A percentile compares a stretch with the other conserved stretches of the same genome.
Evolutionary conservation across 2,888 invertebrate genomes (phyloP).

Genomic region (Deroplatys truncata): DNA sequence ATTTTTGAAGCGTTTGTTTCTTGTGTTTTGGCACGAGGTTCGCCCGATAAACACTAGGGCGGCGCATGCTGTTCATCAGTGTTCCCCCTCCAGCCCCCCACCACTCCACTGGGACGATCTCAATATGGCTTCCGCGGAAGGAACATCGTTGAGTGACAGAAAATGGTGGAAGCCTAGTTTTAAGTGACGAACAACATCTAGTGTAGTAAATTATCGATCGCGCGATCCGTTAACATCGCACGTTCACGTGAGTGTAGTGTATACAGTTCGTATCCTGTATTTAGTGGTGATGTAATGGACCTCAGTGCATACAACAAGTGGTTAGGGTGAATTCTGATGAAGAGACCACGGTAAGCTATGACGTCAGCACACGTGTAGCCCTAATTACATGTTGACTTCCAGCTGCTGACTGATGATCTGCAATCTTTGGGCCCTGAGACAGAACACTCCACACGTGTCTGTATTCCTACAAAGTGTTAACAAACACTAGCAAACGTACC

Average conservation of each 20-base stretch:
- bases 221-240: neutral
- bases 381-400: too few species aligned
- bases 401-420: too few species aligned
- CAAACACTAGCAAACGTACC: too few species aligned
- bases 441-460: too few species aligned
- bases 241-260: neutral
- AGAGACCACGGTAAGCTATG: slow-evolving; percentile 19
- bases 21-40: slow-evolving; percentile 23
- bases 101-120: slow-evolving; percentile 13
- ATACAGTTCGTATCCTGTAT: neutral
- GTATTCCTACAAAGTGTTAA: too few species aligned
- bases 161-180: slow-evolving; percentile 20
- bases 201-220: neutral
- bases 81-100: neutral
- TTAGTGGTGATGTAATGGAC: neutral
- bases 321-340: neutral
- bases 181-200: neutral
- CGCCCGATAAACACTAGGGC: slow-evolving; percentile 19
- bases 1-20: neutral
- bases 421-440: too few species aligned
- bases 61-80: slow-evolving; percentile 16
- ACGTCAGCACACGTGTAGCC: neutral
- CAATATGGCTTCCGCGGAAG: slow-evolving; percentile 29
- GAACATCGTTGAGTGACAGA: slow-evolving; percentile 21
- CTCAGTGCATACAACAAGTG: neutral